Base-by-base conservation (phyloP, 2,797 vertebrate species). In the Odontamblyopus lacepedii region DNA sequence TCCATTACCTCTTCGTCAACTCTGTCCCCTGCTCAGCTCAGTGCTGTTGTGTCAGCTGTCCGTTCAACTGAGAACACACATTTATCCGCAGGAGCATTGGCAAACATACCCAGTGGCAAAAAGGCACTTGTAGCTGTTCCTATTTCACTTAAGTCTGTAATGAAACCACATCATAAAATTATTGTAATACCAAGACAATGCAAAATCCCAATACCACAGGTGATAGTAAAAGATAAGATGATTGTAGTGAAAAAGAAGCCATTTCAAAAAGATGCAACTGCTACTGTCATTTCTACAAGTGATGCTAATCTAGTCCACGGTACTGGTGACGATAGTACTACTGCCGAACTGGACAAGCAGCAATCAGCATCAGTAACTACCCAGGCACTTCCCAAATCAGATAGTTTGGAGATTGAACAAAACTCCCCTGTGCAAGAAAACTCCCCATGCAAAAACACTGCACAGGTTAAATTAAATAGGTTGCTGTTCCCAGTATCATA, bases 391-490 rank as follows among this genome's bases (percentile, higher is more conserved):
- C 44, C 44, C 4, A 41, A 66, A 62, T 41, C 13, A 1, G 15
- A 26, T 53, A 63, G 63, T 75, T 73, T 60, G 69, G 69, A 70
- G 11, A 50, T 2, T 5, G 50, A 18, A 26, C 50, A 62, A 41
- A 11, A 56, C 1, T 38, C 23, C 1, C 1, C 32, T 27, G 19
- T n/a, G 61, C 13, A 0, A 0, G 26, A 13, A n/a, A 48, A 26
- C 1, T 30, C 11, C 0, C 11, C 72, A 23, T 26, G 65, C 15
- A 80, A 74, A 41, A 16, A 60, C 0, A 57, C 15, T 50, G 63
- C 79, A 15, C 67, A 86, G 27, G 82, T 90, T 19, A 78, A 48
- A 82, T 78, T 88, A 72, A 74, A 41, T 13, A 87, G 73, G 38
- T 72, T 88, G 18, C 69, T 78, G 35, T 77, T 83, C 63, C 44